Conservation (phyloP, 2,113 vertebrate species). For the Forbesichthys agassizii region DNA sequence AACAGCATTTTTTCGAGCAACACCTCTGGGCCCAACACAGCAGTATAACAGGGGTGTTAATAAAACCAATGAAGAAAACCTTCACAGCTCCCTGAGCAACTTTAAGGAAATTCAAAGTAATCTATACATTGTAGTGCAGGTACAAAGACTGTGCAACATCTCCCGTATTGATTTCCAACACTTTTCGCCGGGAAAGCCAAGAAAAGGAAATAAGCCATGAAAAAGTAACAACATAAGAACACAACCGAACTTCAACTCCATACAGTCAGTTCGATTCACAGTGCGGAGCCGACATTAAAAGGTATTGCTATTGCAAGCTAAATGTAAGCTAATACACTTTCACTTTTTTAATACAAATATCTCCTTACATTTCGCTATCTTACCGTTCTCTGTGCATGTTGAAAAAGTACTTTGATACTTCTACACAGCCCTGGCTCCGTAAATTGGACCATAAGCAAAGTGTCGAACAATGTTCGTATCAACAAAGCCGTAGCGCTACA, state of each 20-base stretch:
- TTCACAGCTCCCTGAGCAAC: conserved; percentile 38
- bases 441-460: too few species aligned
- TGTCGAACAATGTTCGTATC: too few species aligned
- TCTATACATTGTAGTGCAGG: conserved; percentile 26
- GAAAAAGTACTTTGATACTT: too few species aligned
- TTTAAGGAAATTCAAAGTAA: conserved; percentile 29
- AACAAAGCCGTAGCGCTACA: too few species aligned
- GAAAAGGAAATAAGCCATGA: not conserved
- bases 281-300: conserved; percentile 24
- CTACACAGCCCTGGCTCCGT: too few species aligned
- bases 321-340: too few species aligned
- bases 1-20: conserved; percentile 7
- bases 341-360: too few species aligned
- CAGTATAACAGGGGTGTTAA: conserved; percentile 29
- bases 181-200: not conserved
- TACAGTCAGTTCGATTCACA: conserved; percentile 22
- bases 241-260: not conserved
- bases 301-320: too few species aligned
- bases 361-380: too few species aligned
- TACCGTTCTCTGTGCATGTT: too few species aligned
- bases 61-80: conserved; percentile 34
- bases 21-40: conserved; percentile 18
- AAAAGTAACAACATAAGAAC: conserved; percentile 17
- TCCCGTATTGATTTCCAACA: conserved; percentile 42
- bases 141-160: conserved; percentile 22